Base-by-base conservation (phyloP, 1,140 invertebrate genomes). In the Tetramorium simillimum region DNA sequence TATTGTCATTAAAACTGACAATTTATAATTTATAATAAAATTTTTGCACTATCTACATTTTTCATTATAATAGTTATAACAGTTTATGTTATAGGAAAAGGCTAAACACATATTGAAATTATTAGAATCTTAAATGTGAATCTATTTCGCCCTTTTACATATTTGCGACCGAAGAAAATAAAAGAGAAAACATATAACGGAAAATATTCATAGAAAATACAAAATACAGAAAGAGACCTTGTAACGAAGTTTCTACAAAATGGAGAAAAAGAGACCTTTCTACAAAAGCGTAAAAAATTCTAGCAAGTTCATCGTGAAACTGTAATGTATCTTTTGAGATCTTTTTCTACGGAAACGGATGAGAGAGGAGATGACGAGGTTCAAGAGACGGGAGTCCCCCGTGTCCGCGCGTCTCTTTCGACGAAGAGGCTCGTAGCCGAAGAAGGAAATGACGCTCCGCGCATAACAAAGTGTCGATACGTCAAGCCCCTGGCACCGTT, bases 381-480 rank as follows among this genome's bases (percentile, higher is more conserved):
- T 67, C 49, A 69, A 51, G 43, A 33, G 43, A 43, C 46, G 9
- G 28, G 28, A 33, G 56, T 3, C 24, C 16, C 5, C 33, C 33
- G 33, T 69, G 21, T 6, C 21, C 65, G 37, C 53, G 21, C 40
- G 24, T 40, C 69, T 84, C 80, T 75, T 46, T 67, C 51, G 40
- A 84, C 46, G 53, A 49, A 49, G 67, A 73, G 53, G 10, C 28
- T 75, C 53, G 43, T 46, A 58, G 37, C 69, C 58, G 40, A 85
- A 91, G 91, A 92, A 92, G 92, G 92, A 93, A 93, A 93, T 92
- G 91, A 92, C 89, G 91, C 87, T 85, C 78, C 84, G 60, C 85
- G 92, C 91, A 93, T 93, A 93, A 93, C 89, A 92, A 93, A 89
- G 81, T 75, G 62, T 62, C 87, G 70, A 75, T 80, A 70, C 75